Evolutionary conservation across 2,113 vertebrate species (phyloP).

Genomic region (Gracilinanus agilis): DNA sequence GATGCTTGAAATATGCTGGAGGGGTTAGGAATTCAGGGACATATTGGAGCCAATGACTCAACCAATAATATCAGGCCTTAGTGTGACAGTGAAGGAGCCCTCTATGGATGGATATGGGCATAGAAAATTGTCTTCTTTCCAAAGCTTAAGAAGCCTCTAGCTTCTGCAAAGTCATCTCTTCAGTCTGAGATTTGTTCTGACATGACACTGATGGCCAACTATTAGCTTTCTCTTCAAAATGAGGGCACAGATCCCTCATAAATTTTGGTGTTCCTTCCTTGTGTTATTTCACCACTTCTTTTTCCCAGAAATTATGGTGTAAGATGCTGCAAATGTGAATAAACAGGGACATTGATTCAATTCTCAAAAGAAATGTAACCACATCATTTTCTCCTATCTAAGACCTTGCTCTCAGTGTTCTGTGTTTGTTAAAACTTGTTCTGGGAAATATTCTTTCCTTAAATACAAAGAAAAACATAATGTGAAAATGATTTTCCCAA

Average conservation of each 20-base stretch:
- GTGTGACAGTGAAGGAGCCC: constrained; percentile 63
- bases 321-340: background rate
- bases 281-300: background rate
- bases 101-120: constrained; percentile 48
- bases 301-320: background rate
- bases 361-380: background rate
- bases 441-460: background rate
- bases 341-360: background rate
- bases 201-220: background rate
- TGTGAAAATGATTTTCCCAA: constrained; percentile 18
- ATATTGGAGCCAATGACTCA: constrained; percentile 67
- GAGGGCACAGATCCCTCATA: constrained; percentile 39
- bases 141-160: background rate
- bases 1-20: constrained; percentile 75
- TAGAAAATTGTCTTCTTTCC: constrained; percentile 53
- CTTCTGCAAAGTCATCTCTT: constrained; percentile 54
- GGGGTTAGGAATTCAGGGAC: constrained; percentile 65
- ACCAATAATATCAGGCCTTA: constrained; percentile 63
- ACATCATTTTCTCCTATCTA: background rate
- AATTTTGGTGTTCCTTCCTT: background rate
- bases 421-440: constrained; percentile 53
- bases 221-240: background rate
- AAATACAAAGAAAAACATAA: background rate
- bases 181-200: constrained; percentile 37
- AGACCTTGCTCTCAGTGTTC: background rate